Evolutionary conservation across 2,113 vertebrate genomes (phyloP), one percentile per base, ranked within the genome.

Genomic region (Nothoprocta perdicaria): DNA sequence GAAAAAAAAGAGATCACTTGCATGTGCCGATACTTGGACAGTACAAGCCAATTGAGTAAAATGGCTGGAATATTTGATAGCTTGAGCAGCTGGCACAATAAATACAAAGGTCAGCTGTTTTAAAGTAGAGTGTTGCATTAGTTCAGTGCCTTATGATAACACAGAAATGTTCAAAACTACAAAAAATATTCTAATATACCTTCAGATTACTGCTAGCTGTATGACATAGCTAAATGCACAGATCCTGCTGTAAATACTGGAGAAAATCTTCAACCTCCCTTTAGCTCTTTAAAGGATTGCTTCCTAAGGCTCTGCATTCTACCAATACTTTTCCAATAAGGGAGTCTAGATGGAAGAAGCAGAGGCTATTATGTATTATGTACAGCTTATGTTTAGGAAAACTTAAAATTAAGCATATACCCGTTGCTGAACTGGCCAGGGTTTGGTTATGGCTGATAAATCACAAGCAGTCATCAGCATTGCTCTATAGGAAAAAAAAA

Each of bases 391-490:
- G 38, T 52, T 88, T 83, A 82, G 31, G 8, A 91, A 79, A 35
- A 86, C 31, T 89, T 65, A 80, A 80, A 87, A 40, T 52, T 6
- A 62, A 86, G 40, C 45, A 94, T 96, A 71, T 98, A 99, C 99
- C 98, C 98, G 98, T 80, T 99, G 99, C 90, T 99, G 99, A 80
- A 99, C 98, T 12, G 99, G 99, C 99, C 99, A 99, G 31, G 99
- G 99, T 87, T 99, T 99, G n/a, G 99, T 99, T 94, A 99, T 99
- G 40, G 99, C 99, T 45, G 99, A 99, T 71, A 99, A 98, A 90
- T 99, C 99, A 86, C 99, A 99, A 3, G 99, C 99, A 58, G 99
- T 99, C 99, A 99, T 99, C 97, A 99, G 94, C 99, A 99, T 99
- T 9, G 99, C 99, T 97, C 99, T 99, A 95, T 60, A 83, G 60